Evolutionary conservation across 2,888 invertebrate species (phyloP), one percentile per base, ranked within the genome.

Genomic region (Lasioglossum malachurum): DNA sequence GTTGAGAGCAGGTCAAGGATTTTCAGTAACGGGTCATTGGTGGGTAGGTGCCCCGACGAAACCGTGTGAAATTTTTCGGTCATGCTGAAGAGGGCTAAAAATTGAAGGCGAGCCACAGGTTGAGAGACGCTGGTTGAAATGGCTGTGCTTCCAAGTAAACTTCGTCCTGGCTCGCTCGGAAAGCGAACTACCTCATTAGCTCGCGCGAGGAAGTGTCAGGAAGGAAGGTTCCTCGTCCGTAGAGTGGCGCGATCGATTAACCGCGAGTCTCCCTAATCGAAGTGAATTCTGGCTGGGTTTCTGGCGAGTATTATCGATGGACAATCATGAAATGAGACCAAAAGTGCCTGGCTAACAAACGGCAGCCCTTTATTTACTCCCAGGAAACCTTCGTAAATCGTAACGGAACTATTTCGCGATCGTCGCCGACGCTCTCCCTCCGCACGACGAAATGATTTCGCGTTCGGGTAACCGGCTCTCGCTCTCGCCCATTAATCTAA

Each of bases 401-500:
- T 57, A 19, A 49, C 35, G 35, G 80, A 80, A 75, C 75, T 74
- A 84, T 82, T 81, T 75, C 83, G 82, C 84, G 80, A 78, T 84
- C 87, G 81, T 74, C 83, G 83, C 1, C 85, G 78, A 86, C 75
- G 60, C 71, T 60, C 72, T 41, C 69, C 75, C 49, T 38, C 57
- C 31, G 27, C 83, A 46, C 82, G 75, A 78, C 83, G 77, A 83
- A 89, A 89, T 90, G 89, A 90, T 90, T 90, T 87, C 84, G 89
- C 83, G 83, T 83, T 74, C 81, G 80, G 75, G 74, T 79, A 87
- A 83, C 84, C 74, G 71, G 82, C 89, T 82, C 79, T 27, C 82
- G 82, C 91, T 91, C 87, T 91, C 89, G 81, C 86, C 89, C 89
- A 92, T 92, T 92, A 92, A 92, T 92, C 92, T 91, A 88, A 92